These are phyloP conservation scores for Lepidostoma basale DNA, from an alignment of 1,140 invertebrate genomes.

Conservation along the genomic window DNA sequence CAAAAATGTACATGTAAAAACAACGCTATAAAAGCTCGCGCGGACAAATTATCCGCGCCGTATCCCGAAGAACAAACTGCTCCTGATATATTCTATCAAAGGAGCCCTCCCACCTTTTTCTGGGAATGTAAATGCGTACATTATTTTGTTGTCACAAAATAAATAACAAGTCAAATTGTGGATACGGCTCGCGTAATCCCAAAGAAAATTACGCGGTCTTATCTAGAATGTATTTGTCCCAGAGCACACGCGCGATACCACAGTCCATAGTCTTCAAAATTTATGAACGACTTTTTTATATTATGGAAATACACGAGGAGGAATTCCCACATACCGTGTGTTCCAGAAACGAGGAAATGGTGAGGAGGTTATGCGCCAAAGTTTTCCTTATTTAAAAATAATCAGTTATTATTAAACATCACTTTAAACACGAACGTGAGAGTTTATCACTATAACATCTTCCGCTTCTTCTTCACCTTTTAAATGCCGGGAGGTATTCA, in stretches of 20 bases:
- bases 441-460: too few species aligned
- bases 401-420: too few species aligned
- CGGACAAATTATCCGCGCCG: too few species aligned
- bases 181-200: slow-evolving; percentile 13
- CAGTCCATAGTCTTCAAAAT: background rate
- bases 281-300: slow-evolving; percentile 10
- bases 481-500: too few species aligned
- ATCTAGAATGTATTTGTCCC: background rate
- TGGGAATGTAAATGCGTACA: slow-evolving; percentile 8
- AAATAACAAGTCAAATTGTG: slow-evolving; percentile 20
- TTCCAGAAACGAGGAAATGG: too few species aligned
- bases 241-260: background rate
- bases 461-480: too few species aligned
- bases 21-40: too few species aligned
- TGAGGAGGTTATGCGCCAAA: too few species aligned
- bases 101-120: background rate
- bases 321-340: too few species aligned
- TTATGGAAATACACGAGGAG: background rate
- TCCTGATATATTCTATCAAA: background rate
- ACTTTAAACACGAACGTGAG: too few species aligned
- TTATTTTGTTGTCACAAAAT: slow-evolving; percentile 16
- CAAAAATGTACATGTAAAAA: too few species aligned
- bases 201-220: slow-evolving; percentile 6
- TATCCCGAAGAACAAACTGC: slow-evolving; percentile 4
- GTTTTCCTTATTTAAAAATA: too few species aligned